phyloP scores from a whole-genome alignment of 2,797 vertebrate genomes.

The Phalloptychus januarius region DNA sequence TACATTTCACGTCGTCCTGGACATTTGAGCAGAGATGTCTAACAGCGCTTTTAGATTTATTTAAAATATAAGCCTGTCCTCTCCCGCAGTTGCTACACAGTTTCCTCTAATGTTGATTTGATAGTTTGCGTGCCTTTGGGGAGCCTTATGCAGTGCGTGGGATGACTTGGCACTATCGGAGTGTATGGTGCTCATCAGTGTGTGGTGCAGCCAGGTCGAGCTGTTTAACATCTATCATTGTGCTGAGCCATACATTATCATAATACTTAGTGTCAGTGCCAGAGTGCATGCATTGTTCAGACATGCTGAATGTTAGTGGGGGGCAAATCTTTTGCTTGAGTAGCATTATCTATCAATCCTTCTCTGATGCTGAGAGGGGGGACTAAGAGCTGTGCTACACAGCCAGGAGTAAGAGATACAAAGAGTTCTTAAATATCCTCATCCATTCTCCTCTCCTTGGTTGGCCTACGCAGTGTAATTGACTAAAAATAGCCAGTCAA shows the following conservation, averaged over 20 bases:
- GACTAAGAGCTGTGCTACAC: slow-evolving; percentile 68
- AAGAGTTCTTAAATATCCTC: slow-evolving; percentile 80
- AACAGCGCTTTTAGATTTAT: slow-evolving; percentile 10
- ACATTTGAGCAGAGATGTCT: slow-evolving; percentile 15
- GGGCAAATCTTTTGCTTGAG: slow-evolving; percentile 80
- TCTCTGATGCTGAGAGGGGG: slow-evolving; percentile 74
- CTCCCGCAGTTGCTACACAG: slow-evolving; percentile 46
- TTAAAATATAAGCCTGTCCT: slow-evolving; percentile 39
- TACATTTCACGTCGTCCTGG: slow-evolving; percentile 27
- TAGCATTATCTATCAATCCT: slow-evolving; percentile 79
- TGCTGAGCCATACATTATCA: slow-evolving; percentile 76
- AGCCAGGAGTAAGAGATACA: slow-evolving; percentile 74
- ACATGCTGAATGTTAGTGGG: slow-evolving; percentile 74
- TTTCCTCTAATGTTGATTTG: slow-evolving; percentile 50
- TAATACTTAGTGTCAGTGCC: slow-evolving; percentile 76
- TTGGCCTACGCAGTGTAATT: slow-evolving; percentile 71
- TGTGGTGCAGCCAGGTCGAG: slow-evolving; percentile 70
- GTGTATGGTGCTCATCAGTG: slow-evolving; percentile 46
- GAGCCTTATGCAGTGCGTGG: slow-evolving; percentile 46
- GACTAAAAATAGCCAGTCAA: slow-evolving; percentile 75
- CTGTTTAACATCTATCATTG: slow-evolving; percentile 80
- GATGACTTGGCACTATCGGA: slow-evolving; percentile 72
- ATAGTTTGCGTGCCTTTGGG: slow-evolving; percentile 52
- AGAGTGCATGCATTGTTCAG: slow-evolving; percentile 75
- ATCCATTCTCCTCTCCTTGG: slow-evolving; percentile 75